phyloP scores from a whole-genome alignment of 2,888 invertebrate species.

The Tortricodes alternella region DNA sequence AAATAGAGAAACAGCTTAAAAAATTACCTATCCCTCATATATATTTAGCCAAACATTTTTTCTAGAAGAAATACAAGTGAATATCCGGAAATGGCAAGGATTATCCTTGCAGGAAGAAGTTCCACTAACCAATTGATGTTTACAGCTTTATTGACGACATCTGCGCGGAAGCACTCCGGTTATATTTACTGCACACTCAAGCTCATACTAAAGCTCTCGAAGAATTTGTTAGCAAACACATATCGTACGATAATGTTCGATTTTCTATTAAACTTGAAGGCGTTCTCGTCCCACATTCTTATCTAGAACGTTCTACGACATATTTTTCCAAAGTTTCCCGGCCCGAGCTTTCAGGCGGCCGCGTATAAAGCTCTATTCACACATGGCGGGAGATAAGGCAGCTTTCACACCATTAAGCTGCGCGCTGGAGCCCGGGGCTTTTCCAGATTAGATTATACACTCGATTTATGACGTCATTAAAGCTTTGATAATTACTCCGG shows the following conservation, averaged over 20 bases:
- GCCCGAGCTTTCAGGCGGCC: conserved; percentile 80
- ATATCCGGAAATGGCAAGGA: conserved; percentile 1
- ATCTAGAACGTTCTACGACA: conserved; percentile 81
- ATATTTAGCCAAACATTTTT: background rate
- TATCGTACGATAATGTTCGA: conserved; percentile 82
- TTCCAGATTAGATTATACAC: conserved; percentile 84
- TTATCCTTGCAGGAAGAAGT: conserved; percentile 20
- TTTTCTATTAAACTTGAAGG: conserved; percentile 83
- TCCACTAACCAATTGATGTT: conserved; percentile 23
- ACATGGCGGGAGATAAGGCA: conserved; percentile 83
- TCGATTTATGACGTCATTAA: conserved; percentile 84
- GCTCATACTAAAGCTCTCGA: conserved; percentile 60
- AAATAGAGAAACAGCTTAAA: no score
- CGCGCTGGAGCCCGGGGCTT: conserved; percentile 82
- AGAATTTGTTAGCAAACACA: conserved; percentile 81
- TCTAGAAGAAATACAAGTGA: background rate
- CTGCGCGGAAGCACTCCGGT: conserved; percentile 26
- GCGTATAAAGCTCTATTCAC: conserved; percentile 83
- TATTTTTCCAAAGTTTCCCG: conserved; percentile 83
- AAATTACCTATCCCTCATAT: no score
- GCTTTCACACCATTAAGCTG: conserved; percentile 83
- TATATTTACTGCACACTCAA: conserved; percentile 16
- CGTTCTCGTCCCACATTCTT: conserved; percentile 81
- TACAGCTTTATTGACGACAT: conserved; percentile 19
- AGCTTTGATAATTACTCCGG: conserved; percentile 84